Evolutionary conservation across 2,888 invertebrate genomes (phyloP).

Genomic region (Pyrochroa serraticornis): DNA sequence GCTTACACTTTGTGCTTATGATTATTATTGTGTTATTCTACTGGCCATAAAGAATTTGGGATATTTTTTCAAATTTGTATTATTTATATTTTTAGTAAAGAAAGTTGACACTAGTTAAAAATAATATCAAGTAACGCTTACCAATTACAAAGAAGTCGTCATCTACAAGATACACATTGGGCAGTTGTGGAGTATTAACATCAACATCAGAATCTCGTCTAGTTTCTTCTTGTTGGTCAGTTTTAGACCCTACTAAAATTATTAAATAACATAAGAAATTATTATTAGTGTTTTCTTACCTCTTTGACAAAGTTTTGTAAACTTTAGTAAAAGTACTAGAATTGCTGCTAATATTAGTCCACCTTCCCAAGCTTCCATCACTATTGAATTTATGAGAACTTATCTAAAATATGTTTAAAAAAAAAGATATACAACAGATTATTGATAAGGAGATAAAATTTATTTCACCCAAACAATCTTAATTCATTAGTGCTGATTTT

Average conservation of each 20-base stretch:
- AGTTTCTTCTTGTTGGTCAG: not conserved
- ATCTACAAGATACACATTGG: not conserved
- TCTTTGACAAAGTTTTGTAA: not conserved
- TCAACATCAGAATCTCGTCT: not conserved
- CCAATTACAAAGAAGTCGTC: not conserved
- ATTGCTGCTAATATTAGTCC: not conserved
- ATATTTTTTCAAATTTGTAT: not conserved
- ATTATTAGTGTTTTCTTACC: not conserved
- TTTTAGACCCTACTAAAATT: not conserved
- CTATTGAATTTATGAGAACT: not conserved
- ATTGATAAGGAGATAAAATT: not conserved
- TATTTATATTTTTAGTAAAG: not conserved
- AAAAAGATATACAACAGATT: no score
- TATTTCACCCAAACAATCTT: not conserved
- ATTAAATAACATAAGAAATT: not conserved
- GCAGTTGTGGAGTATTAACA: not conserved
- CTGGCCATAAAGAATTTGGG: not conserved
- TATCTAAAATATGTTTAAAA: not conserved
- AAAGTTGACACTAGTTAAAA: no score
- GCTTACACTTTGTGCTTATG: no score
- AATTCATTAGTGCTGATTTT: not conserved
- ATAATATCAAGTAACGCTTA: not conserved
- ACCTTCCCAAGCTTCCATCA: conserved; percentile 1
- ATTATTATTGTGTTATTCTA: not conserved
- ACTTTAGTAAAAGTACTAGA: not conserved